These are phyloP conservation scores for Dioctria linearis DNA, from an alignment of 2,888 invertebrate genomes.

Conservation along the genomic window DNA sequence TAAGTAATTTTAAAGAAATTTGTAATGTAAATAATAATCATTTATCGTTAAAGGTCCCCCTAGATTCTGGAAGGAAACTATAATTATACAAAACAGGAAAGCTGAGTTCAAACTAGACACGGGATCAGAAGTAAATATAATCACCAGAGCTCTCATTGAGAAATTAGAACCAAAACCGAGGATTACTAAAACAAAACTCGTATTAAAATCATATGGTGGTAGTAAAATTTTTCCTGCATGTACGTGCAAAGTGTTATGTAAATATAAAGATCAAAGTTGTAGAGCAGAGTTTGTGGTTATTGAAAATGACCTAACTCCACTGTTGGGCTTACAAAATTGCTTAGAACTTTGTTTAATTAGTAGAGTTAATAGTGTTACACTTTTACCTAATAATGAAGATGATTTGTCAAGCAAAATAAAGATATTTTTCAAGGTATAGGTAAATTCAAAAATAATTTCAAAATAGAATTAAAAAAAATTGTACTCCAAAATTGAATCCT, in stretches of 20 bases:
- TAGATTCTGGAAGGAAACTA: background rate
- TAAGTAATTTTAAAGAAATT: background rate
- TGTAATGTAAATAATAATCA: too few species aligned
- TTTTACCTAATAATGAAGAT: background rate
- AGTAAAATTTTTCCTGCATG: slow-evolving; percentile 9
- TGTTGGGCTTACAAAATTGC: slow-evolving; percentile 43
- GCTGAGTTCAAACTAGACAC: background rate
- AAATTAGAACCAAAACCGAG: background rate
- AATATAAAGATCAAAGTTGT: background rate
- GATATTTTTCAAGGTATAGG: slow-evolving; percentile 32
- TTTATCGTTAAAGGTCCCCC: background rate
- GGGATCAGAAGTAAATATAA: background rate
- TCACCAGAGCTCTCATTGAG: background rate
- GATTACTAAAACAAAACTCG: background rate
- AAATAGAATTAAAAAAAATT: slow-evolving; percentile 50
- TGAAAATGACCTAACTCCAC: background rate
- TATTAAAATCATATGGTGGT: slow-evolving; percentile 40
- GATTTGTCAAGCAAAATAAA: background rate
- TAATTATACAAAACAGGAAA: background rate
- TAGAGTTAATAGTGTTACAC: slow-evolving; percentile 3
- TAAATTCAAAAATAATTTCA: slow-evolving; percentile 32
- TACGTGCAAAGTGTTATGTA: background rate
- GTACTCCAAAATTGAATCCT: slow-evolving; percentile 34
- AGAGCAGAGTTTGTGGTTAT: background rate
- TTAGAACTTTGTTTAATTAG: slow-evolving; percentile 46